These are phyloP conservation scores for Macrochelys suwanniensis DNA, from an alignment of 2,797 vertebrate genomes.

Conservation along the genomic window DNA sequence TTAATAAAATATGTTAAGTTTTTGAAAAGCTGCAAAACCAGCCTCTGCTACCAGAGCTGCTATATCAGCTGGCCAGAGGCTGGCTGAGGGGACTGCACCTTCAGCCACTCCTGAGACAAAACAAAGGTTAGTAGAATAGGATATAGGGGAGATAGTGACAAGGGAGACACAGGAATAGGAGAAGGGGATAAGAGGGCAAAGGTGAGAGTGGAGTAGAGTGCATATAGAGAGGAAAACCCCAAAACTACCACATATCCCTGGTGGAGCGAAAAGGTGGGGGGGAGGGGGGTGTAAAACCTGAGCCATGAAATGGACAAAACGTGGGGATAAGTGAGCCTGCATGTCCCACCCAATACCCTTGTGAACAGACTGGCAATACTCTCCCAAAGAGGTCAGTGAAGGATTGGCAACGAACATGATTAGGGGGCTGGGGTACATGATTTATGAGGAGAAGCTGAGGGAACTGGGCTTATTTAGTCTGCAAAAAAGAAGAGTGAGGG, in stretches of 20 bases:
- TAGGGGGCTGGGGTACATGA: too few relatives aligned
- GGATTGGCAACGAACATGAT: background rate
- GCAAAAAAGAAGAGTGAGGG: too few relatives aligned
- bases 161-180: background rate
- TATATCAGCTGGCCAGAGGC: background rate
- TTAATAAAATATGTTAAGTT: too few relatives aligned
- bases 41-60: background rate
- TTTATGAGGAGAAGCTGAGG: too few relatives aligned
- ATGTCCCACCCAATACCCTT: background rate
- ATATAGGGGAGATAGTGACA: background rate
- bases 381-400: background rate
- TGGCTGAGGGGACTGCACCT: background rate
- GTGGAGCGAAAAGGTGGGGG: background rate
- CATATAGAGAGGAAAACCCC: background rate
- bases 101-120: background rate
- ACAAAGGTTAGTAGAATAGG: background rate
- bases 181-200: background rate
- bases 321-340: background rate
- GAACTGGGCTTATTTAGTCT: too few relatives aligned
- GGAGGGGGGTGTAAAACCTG: too few relatives aligned
- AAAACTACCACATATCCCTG: background rate
- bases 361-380: background rate
- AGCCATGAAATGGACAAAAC: background rate
- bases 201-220: background rate
- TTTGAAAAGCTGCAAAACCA: background rate